Percentiles rank a stretch among this genome's conserved stretches.
Conservation (phyloP, 2,888 invertebrate genomes). For the Branchellion lobata region DNA sequence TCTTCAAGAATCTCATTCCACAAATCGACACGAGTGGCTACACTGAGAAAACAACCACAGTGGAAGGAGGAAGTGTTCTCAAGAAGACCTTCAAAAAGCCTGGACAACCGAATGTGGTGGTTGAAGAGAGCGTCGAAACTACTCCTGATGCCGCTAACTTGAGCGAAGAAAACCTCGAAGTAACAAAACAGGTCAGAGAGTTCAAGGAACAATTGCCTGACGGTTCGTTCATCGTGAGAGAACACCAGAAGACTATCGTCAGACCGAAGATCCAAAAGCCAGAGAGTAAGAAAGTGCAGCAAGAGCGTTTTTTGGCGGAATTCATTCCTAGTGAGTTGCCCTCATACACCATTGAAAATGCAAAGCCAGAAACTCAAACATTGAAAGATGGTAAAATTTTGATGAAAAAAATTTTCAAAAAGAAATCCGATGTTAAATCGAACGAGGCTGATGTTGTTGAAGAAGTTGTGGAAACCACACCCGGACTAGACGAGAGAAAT, state of each 20-base stretch:
- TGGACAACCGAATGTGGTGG: background rate
- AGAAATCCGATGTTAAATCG: background rate
- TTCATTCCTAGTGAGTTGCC: conserved; percentile 22
- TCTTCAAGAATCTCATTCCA: background rate
- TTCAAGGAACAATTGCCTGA: conserved; percentile 7
- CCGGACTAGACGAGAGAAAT: conserved; percentile 24
- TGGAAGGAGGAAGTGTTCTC: conserved; percentile 6
- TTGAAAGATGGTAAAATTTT: conserved; percentile 10
- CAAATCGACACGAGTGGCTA: background rate
- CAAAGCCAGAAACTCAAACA: background rate
- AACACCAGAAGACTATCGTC: background rate
- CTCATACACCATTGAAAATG: conserved; percentile 6
- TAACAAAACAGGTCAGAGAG: background rate
- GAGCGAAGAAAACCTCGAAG: background rate
- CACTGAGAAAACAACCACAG: background rate
- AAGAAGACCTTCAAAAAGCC: background rate
- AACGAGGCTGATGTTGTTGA: conserved; percentile 25
- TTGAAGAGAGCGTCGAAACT: background rate
- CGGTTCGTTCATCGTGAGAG: background rate
- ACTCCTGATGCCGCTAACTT: background rate
- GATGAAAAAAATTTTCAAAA: conserved; percentile 24
- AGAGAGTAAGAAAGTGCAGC: conserved; percentile 1
- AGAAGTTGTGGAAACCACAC: conserved; percentile 18
- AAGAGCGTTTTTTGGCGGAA: conserved; percentile 14
- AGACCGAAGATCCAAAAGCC: conserved; percentile 5